Base-by-base conservation (phyloP, 2,888 invertebrate species). In the Junonia oenone region DNA sequence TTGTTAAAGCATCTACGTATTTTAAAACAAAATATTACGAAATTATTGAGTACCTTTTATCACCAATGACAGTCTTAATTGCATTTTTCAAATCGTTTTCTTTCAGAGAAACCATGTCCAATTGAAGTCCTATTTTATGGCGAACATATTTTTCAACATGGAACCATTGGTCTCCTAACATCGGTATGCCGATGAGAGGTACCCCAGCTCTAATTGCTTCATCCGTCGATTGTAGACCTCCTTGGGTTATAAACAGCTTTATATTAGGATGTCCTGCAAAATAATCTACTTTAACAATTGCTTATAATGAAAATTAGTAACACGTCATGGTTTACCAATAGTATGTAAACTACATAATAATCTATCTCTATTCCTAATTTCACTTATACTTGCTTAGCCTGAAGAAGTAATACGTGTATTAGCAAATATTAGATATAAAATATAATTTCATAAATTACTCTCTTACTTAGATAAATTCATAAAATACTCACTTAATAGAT, bases 201-300 rank as follows among this genome's bases (percentile, higher is more conserved):
- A 82, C 78, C 19, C 75, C 74, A 5, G 78, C 76, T 33, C 59
- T 57, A n/a, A 88, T 76, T 0, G 84, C 76, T 68, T 88, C 86
- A 53, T 85, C 83, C 0, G 82, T 72, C 0, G 85, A 85, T 58
- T 85, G 83, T 1, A 83, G 56, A 4, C 87, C 86, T 43, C 78
- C 83, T 74, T 88, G 86, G 1, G 80, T 83, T 26, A 87, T 76
- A 40, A 74, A 75, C 0, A 71, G 11, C 60, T 85, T 88, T 0
- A 90, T 53, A 47, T 89, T 90, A 3, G 81, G 77, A 63, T 90
- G 90, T 13, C 54, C 78, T 78, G 62, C 3, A 68, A 72, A n/a
- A n/a, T n/a, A n/a, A n/a, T n/a, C n/a, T n/a, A n/a, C n/a, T n/a
- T n/a, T n/a, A n/a, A n/a, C n/a, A n/a, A n/a, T n/a, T n/a, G n/a